Base-by-base conservation (phyloP, 1,140 invertebrate genomes). In the Camponotus vicinus region DNA sequence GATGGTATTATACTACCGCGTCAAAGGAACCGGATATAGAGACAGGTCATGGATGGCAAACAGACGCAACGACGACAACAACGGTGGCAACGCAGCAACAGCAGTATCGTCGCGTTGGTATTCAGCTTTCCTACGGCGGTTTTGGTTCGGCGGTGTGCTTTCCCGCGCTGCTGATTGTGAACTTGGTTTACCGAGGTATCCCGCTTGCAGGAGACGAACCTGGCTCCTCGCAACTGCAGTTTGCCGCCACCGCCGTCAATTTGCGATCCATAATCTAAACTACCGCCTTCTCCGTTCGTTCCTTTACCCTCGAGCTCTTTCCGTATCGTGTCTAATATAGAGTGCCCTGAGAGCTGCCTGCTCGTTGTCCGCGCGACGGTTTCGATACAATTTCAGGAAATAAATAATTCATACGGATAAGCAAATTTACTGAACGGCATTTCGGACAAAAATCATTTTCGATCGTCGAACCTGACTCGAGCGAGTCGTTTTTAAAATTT, bases 141-240 rank as follows among this genome's bases (percentile, higher is more conserved):
- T 90, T 91, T 82, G 76, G 79, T 63, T 34, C 32, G 83, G 75
- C 77, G 77, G 64, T 18, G 87, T 88, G 86, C 86, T 86, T 88
- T 73, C 64, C 64, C 77, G 77, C 80, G 82, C 61, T 55, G 61
- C 40, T 85, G 89, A 89, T 90, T 87, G 88, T 85, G 70, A 90
- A 78, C 71, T 59, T 75, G 88, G 82, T 90, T 90, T 88, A 88
- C 88, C 89, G 82, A 86, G 86, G 82, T 85, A 90, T 90, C 85
- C 32, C 66, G 75, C 18, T 75, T 76, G 67, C 75, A 45, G 42
- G 67, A 66, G 40, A 11, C 66, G 71, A 73, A 64, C 15, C 59
- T 42, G 45, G 42, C 5, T 32, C 15, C 59, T 76, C 63, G 69
- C 79, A 82, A 82, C 70, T 73, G 49, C 70, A 57, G 32, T 59